Base-by-base conservation (phyloP, 1,140 invertebrate species). In the Drosophila arizonae region DNA sequence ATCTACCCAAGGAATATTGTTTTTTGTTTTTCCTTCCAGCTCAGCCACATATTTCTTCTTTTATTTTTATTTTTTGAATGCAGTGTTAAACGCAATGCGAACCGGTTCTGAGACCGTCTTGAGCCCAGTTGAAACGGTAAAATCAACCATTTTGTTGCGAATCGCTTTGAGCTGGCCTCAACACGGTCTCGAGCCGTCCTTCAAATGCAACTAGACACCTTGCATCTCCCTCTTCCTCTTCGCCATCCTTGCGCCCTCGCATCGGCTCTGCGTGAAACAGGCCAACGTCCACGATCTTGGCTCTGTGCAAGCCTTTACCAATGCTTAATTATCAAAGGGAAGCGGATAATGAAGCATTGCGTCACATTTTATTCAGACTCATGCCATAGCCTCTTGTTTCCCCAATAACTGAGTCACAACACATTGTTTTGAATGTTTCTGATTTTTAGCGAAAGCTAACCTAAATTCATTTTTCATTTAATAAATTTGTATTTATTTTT, bases 271-370 rank as follows among this genome's bases (percentile, higher is more conserved):
- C n/a, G 11, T 8, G 43, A 46, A 46, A 17, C 43, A 46, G 43
- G 2, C 43, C 17, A 17, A 46, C 17, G 43, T 46, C 43, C 43
- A 11, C 17, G 43, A 46, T 17, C 43, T 17, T 46, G 17, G 43
- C 43, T 17, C 43, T 46, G 43, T 46, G 43, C n/a, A 46, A 17
- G 10, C 10, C 9, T 21, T 8, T 4, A 17, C 17, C 43, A 46
- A 46, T 46, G 43, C 17, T 46, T 46, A 9, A 46, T 17, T 46
- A 46, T 46, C 43, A 46, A 6, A 17, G 43, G 43, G 43, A 46
- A 21, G 17, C 43, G 43, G 43, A 46, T 46, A 46, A 46, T 46
- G 43, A 46, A 46, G 8, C 8, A 46, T 46, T 46, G 43, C 6
- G 3, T 9, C 6, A 9, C n/a, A 17, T 46, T 15, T 10, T 46